Conservation (phyloP, 2,113 vertebrate species). For the Theropithecus gelada region DNA sequence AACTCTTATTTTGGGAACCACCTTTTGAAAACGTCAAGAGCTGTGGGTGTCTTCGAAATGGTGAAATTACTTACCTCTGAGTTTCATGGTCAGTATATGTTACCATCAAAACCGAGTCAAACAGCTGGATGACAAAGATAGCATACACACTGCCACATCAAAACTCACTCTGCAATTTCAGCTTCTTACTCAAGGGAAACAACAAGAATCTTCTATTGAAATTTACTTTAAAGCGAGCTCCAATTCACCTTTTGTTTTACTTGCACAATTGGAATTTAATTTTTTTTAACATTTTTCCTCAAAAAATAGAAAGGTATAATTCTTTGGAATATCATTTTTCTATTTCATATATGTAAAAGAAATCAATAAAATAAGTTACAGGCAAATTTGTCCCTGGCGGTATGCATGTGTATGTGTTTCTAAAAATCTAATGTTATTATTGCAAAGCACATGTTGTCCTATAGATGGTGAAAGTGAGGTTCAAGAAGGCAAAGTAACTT, state of each 20-base stretch:
- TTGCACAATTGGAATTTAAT: neutral
- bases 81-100: neutral
- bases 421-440: neutral
- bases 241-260: neutral
- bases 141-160: fast-evolving
- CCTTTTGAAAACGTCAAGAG: neutral
- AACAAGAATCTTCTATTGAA: neutral
- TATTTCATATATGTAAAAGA: neutral
- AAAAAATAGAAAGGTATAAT: neutral
- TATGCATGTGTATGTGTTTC: neutral
- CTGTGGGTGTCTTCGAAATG: neutral
- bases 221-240: neutral
- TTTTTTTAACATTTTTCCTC: neutral
- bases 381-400: neutral
- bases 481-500: neutral
- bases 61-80: neutral
- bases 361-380: neutral
- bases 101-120: neutral
- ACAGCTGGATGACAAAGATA: neutral
- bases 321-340: conserved; percentile 18
- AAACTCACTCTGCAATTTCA: neutral
- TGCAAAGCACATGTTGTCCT: neutral
- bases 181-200: neutral
- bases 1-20: neutral
- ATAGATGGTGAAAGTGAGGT: neutral